phyloP scores from a whole-genome alignment of 2,888 invertebrate species.

The Brachylomia viminalis region DNA sequence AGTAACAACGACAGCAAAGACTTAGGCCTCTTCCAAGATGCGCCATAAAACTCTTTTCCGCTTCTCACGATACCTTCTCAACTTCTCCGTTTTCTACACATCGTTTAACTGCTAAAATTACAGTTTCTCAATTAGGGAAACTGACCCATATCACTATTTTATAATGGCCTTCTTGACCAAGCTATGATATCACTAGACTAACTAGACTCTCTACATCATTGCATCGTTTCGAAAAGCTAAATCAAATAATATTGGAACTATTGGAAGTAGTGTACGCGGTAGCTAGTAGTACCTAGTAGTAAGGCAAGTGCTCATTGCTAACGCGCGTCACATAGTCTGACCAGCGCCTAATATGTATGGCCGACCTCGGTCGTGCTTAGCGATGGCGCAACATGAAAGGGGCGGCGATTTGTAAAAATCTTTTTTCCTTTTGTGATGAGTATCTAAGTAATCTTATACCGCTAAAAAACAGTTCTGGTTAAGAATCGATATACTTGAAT shows the following conservation, averaged over 20 bases:
- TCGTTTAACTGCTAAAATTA: not conserved
- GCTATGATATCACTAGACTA: conserved; percentile 5
- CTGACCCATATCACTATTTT: not conserved
- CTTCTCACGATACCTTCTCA: too few relatives aligned
- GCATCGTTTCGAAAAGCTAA: conserved; percentile 3
- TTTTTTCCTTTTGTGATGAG: not conserved
- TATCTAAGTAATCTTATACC: not conserved
- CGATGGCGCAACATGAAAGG: conserved; percentile 63
- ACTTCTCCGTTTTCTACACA: not conserved
- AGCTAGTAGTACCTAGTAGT: conserved; percentile 63
- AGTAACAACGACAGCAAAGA: not conserved
- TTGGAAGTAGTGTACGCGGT: conserved; percentile 53
- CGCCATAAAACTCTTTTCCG: too few relatives aligned
- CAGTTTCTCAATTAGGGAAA: not conserved
- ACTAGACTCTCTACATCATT: conserved; percentile 31
- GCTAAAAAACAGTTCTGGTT: not conserved
- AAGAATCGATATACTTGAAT: not conserved
- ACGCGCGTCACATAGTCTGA: conserved; percentile 83
- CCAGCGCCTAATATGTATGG: conserved; percentile 84
- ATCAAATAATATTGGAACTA: conserved; percentile 43
- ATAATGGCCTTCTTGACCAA: not conserved
- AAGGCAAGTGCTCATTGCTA: conserved; percentile 73
- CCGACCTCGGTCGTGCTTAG: conserved; percentile 79
- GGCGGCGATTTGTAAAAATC: conserved; percentile 21
- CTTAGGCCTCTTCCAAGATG: not conserved